These are phyloP conservation scores for Monochamus saltuarius DNA, from an alignment of 1,140 invertebrate genomes.

Conservation along the genomic window DNA sequence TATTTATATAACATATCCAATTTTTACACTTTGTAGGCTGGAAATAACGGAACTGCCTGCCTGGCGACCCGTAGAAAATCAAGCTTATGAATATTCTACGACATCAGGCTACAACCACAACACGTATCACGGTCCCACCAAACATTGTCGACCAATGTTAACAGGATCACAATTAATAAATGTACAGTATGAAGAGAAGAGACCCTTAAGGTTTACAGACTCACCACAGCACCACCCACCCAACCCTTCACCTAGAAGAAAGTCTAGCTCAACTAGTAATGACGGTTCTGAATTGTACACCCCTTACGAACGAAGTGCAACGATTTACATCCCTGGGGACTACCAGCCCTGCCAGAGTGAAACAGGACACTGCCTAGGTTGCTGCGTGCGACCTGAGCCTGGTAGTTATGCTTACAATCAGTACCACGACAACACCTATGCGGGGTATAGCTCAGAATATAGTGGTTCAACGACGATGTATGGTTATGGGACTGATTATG, in stretches of 20 bases:
- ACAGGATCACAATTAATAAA: constrained; percentile 52
- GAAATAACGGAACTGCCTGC: constrained; percentile 42
- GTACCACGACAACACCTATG: constrained; percentile 34
- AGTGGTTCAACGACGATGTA: constrained; percentile 46
- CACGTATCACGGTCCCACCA: constrained; percentile 86
- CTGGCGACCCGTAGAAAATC: constrained; percentile 43
- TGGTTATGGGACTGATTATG: constrained; percentile 53
- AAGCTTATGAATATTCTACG: constrained; percentile 60
- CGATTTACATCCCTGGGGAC: constrained; percentile 59
- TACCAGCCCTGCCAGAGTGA: constrained; percentile 48
- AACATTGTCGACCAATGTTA: constrained; percentile 72
- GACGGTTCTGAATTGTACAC: constrained; percentile 60
- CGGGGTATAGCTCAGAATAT: constrained; percentile 50
- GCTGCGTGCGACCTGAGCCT: constrained; percentile 22
- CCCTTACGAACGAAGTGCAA: constrained; percentile 54
- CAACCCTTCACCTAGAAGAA: constrained; percentile 70
- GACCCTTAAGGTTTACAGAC: constrained; percentile 74
- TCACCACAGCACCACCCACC: constrained; percentile 71
- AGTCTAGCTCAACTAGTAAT: constrained; percentile 65
- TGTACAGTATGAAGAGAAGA: constrained; percentile 58
- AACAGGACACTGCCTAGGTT: constrained; percentile 30
- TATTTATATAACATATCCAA: neutral
- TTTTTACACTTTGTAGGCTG: constrained; percentile 32
- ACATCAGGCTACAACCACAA: constrained; percentile 73
- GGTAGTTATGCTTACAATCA: constrained; percentile 32